Base-by-base conservation (phyloP, 2,797 vertebrate species). In the Alectoris magna region DNA sequence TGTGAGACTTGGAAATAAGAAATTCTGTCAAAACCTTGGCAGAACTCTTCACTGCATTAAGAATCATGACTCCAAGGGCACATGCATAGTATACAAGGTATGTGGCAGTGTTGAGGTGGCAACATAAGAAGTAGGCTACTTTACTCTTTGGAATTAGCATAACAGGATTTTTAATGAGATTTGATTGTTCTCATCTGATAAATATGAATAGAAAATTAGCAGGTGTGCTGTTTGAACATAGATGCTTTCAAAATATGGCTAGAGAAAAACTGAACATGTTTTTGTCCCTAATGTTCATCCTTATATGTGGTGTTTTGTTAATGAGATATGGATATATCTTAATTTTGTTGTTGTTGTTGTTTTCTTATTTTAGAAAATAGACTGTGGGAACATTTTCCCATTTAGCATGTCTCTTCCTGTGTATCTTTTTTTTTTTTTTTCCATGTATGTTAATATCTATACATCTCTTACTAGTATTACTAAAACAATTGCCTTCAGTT, bases 31-130 rank as follows among this genome's bases (percentile, higher is more conserved):
- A 70, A 84, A 85, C 7, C 6, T 9, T 67, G 29, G 21, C 34
- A 75, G 8, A 22, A 36, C 1, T 63, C 24, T 26, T 43, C 27
- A 48, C 4, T 77, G 23, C 12, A 31, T 51, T 38, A 70, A 70
- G 46, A 31, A 59, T 73, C 4, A 6, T 73, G 18, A 9, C 23
- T 59, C 36, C 84, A 84, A 76, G 18, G 56, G 29, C 21, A 46
- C 7, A 14, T 6, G 4, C 15, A 49, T 51, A 66, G 64, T 60
- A 23, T 49, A 34, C 36, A 58, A 92, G 34, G 23, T 38, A 22
- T 1, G 1, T 22, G 17, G 64, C 0, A 3, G 24, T 38, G 38
- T 34, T 53, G 44, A 67, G 36, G 27, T 12, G 23, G 43, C 43
- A 82, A 66, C n/a, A 41, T 62, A 78, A 74, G 41, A 84, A 67